Conservation (phyloP, 2,113 vertebrate genomes). For the Cynoglossus semilaevis region DNA sequence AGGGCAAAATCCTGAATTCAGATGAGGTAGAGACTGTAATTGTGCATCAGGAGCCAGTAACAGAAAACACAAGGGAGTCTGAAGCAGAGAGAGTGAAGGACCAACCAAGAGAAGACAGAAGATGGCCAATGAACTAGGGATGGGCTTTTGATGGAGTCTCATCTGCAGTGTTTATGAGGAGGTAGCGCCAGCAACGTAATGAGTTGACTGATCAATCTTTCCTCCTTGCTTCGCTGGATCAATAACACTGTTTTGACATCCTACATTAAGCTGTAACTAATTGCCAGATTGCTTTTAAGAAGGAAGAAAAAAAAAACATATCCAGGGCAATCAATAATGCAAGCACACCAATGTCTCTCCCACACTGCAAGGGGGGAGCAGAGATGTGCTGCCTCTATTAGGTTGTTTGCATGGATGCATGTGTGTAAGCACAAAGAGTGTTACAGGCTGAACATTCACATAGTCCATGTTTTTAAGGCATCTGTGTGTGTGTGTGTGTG, state of each 20-base stretch:
- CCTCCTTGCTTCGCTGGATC: constrained; percentile 71
- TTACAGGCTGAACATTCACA: constrained; percentile 37
- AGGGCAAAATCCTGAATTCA: constrained; percentile 9
- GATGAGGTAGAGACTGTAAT: constrained; percentile 45
- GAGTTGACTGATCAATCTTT: constrained; percentile 85
- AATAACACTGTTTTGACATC: constrained; percentile 88
- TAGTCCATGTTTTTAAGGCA: constrained; percentile 22
- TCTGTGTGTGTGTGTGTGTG: constrained; percentile 14
- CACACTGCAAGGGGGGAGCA: constrained; percentile 30
- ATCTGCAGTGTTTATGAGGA: constrained; percentile 73
- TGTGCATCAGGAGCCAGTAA: constrained; percentile 29
- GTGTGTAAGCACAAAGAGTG: background rate
- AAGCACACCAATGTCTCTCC: constrained; percentile 65
- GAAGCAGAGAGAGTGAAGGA: constrained; percentile 22
- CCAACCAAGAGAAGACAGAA: constrained; percentile 23
- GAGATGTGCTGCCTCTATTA: constrained; percentile 18
- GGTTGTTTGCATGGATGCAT: background rate
- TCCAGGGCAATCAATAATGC: constrained; percentile 83
- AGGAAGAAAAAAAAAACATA: constrained; percentile 73
- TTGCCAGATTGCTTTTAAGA: constrained; percentile 85
- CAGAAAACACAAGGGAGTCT: constrained; percentile 43
- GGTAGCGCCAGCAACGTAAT: constrained; percentile 77
- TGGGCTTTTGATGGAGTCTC: constrained; percentile 73
- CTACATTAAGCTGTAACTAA: constrained; percentile 94
- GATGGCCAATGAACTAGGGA: constrained; percentile 44